Percentiles rank a stretch among this genome's conserved stretches.
phyloP scores from a whole-genome alignment of 2,113 vertebrate genomes.

The Alligator sinensis region DNA sequence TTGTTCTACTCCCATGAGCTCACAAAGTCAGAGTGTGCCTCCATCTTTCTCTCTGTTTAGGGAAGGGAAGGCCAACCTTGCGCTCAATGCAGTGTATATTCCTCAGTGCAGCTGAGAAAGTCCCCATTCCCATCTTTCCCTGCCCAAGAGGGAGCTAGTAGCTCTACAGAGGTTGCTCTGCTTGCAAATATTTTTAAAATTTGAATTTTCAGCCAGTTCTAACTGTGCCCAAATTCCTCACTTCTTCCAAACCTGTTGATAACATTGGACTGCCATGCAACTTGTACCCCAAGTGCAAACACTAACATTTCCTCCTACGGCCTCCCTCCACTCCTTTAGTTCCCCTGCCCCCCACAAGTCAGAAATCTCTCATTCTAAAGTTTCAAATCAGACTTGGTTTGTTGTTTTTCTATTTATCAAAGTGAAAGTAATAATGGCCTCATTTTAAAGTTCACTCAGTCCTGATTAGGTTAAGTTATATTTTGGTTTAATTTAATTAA shows the following conservation, averaged over 20 bases:
- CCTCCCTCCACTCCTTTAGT: background rate
- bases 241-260: background rate
- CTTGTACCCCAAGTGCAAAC: background rate
- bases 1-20: background rate
- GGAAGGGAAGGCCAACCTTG: background rate
- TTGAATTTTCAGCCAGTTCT: background rate
- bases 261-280: fast-evolving
- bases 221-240: background rate
- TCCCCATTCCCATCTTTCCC: background rate
- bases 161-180: background rate
- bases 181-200: background rate
- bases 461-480: background rate
- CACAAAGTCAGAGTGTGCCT: background rate
- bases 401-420: too few species aligned
- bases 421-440: too few species aligned
- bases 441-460: too few species aligned
- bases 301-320: too few species aligned
- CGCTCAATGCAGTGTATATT: background rate
- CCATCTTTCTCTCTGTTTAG: background rate
- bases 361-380: background rate
- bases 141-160: background rate
- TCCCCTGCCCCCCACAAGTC: background rate
- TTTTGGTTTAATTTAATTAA: background rate
- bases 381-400: background rate
- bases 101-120: background rate